These are phyloP conservation scores for Ganaspis brasiliensis DNA, from an alignment of 2,888 invertebrate species.

Conservation along the genomic window DNA sequence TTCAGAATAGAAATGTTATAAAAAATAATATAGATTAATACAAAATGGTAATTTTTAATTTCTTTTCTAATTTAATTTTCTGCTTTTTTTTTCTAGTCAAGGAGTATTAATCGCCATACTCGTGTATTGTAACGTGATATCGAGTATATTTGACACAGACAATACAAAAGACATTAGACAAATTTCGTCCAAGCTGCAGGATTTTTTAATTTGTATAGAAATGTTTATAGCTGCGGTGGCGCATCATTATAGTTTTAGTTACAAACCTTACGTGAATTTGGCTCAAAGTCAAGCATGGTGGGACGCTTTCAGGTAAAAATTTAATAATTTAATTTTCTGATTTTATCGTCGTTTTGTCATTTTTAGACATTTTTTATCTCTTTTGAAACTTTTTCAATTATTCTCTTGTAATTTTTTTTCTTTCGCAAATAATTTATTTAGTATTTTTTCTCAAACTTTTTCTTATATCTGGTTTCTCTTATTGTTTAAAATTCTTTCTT, in stretches of 20 bases:
- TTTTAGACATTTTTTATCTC: too few relatives aligned
- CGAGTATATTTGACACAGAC: slow-evolving; percentile 87
- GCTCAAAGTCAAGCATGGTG: slow-evolving; percentile 79
- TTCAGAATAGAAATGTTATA: too few relatives aligned
- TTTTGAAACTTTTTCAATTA: too few relatives aligned
- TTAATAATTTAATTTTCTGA: neutral
- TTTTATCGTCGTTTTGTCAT: too few relatives aligned
- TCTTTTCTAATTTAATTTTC: too few relatives aligned
- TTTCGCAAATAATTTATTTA: too few relatives aligned
- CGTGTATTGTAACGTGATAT: slow-evolving; percentile 91
- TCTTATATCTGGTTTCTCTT: too few relatives aligned
- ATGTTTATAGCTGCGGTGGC: slow-evolving; percentile 98
- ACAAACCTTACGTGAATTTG: slow-evolving; percentile 89
- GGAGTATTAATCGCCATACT: slow-evolving; percentile 93
- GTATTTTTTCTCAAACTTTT: too few relatives aligned
- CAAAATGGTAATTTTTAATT: too few relatives aligned
- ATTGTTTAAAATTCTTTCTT: too few relatives aligned
- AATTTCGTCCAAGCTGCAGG: slow-evolving; percentile 92
- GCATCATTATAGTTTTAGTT: slow-evolving; percentile 98
- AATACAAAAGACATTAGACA: slow-evolving; percentile 86
- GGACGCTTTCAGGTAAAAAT: slow-evolving; percentile 77
- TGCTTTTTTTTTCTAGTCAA: slow-evolving; percentile 86
- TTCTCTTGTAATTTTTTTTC: too few relatives aligned
- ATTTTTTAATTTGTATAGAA: slow-evolving; percentile 98
- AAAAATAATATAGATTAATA: too few relatives aligned